Percentiles rank a stretch among this genome's conserved stretches.
phyloP scores from a whole-genome alignment of 2,888 invertebrate genomes.

The Ramazzottius varieornatus region DNA sequence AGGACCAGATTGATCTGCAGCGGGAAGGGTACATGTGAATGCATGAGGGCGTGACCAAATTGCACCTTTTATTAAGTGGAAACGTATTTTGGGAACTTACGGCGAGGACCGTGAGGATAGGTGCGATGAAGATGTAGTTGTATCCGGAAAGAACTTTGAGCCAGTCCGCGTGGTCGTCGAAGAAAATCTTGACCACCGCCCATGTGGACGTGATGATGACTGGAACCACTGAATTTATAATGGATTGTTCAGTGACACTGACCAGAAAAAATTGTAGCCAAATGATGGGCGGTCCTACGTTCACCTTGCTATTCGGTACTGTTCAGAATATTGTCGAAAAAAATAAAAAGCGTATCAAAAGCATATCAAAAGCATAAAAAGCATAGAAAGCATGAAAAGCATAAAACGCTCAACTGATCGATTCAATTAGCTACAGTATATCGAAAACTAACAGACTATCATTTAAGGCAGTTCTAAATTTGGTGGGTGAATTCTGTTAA shows the following conservation, averaged over 20 bases:
- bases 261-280: neutral
- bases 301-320: no score
- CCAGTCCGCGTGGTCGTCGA: neutral
- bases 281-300: neutral
- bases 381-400: no score
- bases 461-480: no score
- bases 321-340: no score
- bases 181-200: neutral
- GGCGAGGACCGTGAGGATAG: neutral
- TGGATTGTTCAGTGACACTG: no score
- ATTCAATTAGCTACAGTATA: no score
- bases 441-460: no score
- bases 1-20: neutral
- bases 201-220: neutral
- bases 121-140: neutral
- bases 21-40: neutral
- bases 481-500: no score
- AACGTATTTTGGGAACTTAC: neutral
- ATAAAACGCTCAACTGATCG: no score
- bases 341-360: no score
- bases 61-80: neutral
- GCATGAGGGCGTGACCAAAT: neutral
- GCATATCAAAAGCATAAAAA: no score
- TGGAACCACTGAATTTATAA: neutral
- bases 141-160: neutral